A percentile compares a stretch with the other conserved stretches of the same genome.
These are phyloP conservation scores for Drosophila pseudoananassae DNA, from an alignment of 1,140 invertebrate genomes.

Conservation along the genomic window DNA sequence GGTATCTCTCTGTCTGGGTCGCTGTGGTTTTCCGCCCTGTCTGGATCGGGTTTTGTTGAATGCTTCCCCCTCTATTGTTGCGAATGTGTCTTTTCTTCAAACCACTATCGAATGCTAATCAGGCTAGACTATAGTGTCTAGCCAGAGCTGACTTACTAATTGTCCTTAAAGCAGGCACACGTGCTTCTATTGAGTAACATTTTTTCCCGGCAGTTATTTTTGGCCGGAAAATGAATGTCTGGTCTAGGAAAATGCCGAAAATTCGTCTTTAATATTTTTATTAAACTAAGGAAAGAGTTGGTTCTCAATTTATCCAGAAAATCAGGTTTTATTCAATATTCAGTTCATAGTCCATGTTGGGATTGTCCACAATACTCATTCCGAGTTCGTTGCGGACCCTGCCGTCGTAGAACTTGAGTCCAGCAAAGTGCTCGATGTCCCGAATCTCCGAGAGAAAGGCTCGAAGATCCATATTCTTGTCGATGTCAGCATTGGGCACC, in stretches of 20 bases:
- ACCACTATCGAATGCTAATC: conserved; percentile 35
- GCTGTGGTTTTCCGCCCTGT: conserved; percentile 44
- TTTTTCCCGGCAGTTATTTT: too few species aligned
- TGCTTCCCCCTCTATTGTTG: conserved; percentile 17
- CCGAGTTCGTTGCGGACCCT: conserved; percentile 67
- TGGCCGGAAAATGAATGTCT: too few species aligned
- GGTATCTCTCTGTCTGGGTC: conserved; percentile 44
- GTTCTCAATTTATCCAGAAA: too few species aligned
- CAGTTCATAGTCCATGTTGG: neutral
- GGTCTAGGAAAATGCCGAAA: too few species aligned
- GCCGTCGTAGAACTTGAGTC: conserved; percentile 95
- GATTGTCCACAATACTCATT: too few species aligned
- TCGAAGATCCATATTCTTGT: conserved; percentile 89
- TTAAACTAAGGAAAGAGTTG: too few species aligned
- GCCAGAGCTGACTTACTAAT: conserved; percentile 23
- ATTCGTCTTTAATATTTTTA: too few species aligned
- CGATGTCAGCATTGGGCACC: conserved; percentile 95
- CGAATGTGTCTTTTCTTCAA: conserved; percentile 5
- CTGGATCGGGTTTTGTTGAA: conserved; percentile 17
- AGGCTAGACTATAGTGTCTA: conserved; percentile 31
- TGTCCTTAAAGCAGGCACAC: conserved; percentile 4
- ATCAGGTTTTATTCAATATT: neutral
- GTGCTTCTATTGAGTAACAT: neutral
- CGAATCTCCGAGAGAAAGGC: conserved; percentile 94
- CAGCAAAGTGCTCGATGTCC: conserved; percentile 94